Percentiles rank a stretch among this genome's conserved stretches.
These are phyloP conservation scores for Todiramphus chloris DNA, from an alignment of 2,113 vertebrate species.

Conservation along the genomic window DNA sequence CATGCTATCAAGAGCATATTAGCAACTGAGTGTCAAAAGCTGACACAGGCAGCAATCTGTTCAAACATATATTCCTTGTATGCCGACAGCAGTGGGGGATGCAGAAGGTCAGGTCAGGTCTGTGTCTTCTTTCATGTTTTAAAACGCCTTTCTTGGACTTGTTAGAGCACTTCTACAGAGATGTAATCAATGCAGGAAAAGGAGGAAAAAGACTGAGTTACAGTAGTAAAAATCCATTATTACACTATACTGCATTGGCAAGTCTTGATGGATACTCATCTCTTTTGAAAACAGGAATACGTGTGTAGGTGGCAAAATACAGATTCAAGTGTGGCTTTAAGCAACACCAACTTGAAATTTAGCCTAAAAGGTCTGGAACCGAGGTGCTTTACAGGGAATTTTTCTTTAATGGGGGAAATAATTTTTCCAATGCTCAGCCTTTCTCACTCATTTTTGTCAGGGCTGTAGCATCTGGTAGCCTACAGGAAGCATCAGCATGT, in stretches of 20 bases:
- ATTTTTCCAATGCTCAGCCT: not conserved
- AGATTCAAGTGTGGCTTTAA: not conserved
- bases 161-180: not conserved
- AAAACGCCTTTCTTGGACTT: not conserved
- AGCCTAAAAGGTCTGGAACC: not conserved
- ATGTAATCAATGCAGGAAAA: not conserved
- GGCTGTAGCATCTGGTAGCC: not conserved
- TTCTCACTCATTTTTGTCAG: not conserved
- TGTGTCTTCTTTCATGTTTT: not conserved
- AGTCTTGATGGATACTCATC: not conserved
- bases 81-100: not conserved
- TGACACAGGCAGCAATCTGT: not conserved
- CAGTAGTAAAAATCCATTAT: not conserved
- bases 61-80: not conserved
- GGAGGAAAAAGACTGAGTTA: not conserved
- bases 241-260: not conserved
- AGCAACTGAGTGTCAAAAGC: conserved; percentile 14
- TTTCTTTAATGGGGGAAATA: not conserved
- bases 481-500: not conserved
- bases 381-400: not conserved
- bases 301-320: not conserved
- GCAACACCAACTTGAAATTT: not conserved
- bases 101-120: not conserved
- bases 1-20: not conserved
- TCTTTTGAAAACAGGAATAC: not conserved